Conservation (phyloP, 2,888 invertebrate genomes). For the Crocallis elinguaria region DNA sequence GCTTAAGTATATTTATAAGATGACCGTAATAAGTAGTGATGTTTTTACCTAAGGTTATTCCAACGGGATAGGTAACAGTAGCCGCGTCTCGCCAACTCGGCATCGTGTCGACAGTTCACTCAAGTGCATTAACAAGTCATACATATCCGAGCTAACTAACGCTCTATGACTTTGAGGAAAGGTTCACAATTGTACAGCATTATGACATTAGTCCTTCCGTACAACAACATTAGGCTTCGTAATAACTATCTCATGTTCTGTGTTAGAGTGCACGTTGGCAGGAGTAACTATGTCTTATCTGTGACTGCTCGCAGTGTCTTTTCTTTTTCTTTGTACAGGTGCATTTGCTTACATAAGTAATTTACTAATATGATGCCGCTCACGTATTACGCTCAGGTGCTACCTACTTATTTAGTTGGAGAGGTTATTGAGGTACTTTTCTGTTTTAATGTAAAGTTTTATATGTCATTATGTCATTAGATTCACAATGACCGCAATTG, state of each 20-base stretch:
- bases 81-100: conserved; percentile 7
- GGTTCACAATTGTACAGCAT: conserved; percentile 1
- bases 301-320: conserved; percentile 37
- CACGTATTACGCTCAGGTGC: conserved; percentile 42
- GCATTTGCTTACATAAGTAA: conserved; percentile 68
- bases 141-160: neutral
- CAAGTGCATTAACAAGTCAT: conserved; percentile 1
- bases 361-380: conserved; percentile 59
- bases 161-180: neutral
- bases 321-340: conserved; percentile 76
- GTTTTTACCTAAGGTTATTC: conserved; percentile 15
- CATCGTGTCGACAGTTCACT: conserved; percentile 20
- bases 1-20: no score
- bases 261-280: neutral
- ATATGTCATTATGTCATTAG: no score
- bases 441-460: neutral
- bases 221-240: neutral
- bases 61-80: conserved; percentile 29
- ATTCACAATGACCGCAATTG: no score
- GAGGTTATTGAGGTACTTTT: conserved; percentile 2
- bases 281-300: conserved; percentile 2
- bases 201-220: neutral
- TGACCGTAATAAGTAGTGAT: neutral
- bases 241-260: conserved; percentile 4
- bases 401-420: conserved; percentile 6